Evolutionary conservation across 2,888 invertebrate genomes (phyloP), one percentile per base, ranked within the genome.

Genomic region (Noctua janthina): DNA sequence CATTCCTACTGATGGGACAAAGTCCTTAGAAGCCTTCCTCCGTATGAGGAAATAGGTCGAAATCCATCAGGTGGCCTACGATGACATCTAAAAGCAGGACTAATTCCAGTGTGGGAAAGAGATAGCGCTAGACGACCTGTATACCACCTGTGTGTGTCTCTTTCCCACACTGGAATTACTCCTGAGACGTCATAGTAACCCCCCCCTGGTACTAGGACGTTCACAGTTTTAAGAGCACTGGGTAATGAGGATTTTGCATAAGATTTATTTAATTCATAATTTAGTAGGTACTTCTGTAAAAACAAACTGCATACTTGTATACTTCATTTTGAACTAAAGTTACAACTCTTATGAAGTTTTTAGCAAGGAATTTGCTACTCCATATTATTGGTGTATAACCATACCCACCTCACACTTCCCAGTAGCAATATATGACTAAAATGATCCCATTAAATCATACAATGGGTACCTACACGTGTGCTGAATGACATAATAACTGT

Each of bases 401-500:
- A 3, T n/a, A 72, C 15, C 35, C 17, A 35, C 23, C 43, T 39
- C 15, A 23, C n/a, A 35, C 13, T 35, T 49, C 13, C 20, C 15
- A 15, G 51, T 77, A 64, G 5, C 51, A 20, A 15, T 56, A 20
- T 39, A 49, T 29, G 46, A 23, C 59, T 49, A 66, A 69, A 68
- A 59, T n/a, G 72, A 20, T 74, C 64, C 75, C 54, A 83, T 73
- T 59, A 54, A 70, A 59, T 35, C 43, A 56, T 68, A 62, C 74
- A 78, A 54, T 78, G 64, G 83, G 59, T 62, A 62, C 35, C 20
- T 62, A 49, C 62, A 79, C 81, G 81, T 64, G 79, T 69, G 17
- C 76, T 85, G 62, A 88, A 88, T 88, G 70, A 83, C 85, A 81
- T 70, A 81, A 82, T 86, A 86, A 85, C 81, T 79, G 46, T 82